Evolutionary conservation across 64 coral and sea anemone genomes (phyloP).

Genomic region (Exaiptasia diaphana): DNA sequence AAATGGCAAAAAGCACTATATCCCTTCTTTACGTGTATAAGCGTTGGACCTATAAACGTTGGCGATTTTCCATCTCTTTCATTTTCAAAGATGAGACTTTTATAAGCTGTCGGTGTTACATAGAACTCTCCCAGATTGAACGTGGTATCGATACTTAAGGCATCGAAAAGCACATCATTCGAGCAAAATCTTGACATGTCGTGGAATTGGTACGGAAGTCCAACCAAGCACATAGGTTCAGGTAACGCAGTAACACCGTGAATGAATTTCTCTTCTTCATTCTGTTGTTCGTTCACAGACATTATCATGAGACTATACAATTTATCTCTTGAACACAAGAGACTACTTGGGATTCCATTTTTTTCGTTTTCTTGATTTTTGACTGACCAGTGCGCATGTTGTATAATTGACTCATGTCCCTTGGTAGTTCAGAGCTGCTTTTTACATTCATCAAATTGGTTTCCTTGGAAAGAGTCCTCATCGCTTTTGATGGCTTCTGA

Average conservation of each 20-base stretch:
- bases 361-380: constrained; percentile 35
- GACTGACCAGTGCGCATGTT: constrained; percentile 34
- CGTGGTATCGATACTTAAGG: constrained; percentile 55
- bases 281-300: constrained; percentile 26
- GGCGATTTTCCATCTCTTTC: constrained; percentile 29
- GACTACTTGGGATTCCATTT: constrained; percentile 34
- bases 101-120: constrained; percentile 62
- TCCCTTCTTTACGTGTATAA: constrained; percentile 45
- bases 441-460: constrained; percentile 43
- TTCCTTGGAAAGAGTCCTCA: constrained; percentile 15
- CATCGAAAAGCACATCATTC: constrained; percentile 16
- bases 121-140: constrained; percentile 58
- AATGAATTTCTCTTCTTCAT: constrained; percentile 43
- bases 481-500: constrained; percentile 52
- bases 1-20: constrained; percentile 68
- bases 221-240: constrained; percentile 65
- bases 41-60: constrained; percentile 52
- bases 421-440: constrained; percentile 23
- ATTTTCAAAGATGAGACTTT: constrained; percentile 66
- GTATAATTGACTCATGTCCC: constrained; percentile 44
- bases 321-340: constrained; percentile 28
- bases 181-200: constrained; percentile 59
- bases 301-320: constrained; percentile 61
- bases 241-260: constrained; percentile 45
- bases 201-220: constrained; percentile 59